Base-by-base conservation (phyloP, 2,797 vertebrate species). In the Erethizon dorsatum region DNA sequence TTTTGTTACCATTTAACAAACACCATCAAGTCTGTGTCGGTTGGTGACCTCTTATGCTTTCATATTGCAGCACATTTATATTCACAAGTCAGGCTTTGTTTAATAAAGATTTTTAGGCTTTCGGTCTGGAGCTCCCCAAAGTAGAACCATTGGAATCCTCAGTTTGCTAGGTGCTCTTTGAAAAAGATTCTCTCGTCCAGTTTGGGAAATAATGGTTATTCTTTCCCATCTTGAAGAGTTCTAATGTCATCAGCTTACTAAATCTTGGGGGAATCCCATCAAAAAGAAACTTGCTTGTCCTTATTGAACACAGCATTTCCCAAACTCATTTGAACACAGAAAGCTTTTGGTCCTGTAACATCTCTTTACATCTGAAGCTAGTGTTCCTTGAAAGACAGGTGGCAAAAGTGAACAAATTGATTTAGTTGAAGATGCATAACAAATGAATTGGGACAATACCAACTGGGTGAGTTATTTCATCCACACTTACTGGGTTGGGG, bases 1-100 rank as follows among this genome's bases (percentile, higher is more conserved):
- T 92, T 91, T 41, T 91, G 84, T 77, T 86, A 54, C 59, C 88
- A 61, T 88, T 95, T 93, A 90, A 96, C 59, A 26, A 87, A 86
- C 82, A 92, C 26, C 75, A 71, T 26, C 0, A 14, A 56, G 11
- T 85, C 33, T 88, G 71, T 84, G 78, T 83, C 56, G 33, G n/a
- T 28, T 0, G 0, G 61, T 63, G 69, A 33, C 71, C 50, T 94
- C 57, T 73, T 31, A 6, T 13, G 77, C 80, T 93, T 91, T 56
- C 75, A 28, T 6, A 86, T 20, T 4, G 4, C 1, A 65, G 10
- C 67, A 69, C 24, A 50, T 87, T 89, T 71, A 67, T 93, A 91
- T 91, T 84, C 50, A 77, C 6, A 71, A 37, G 12, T 85, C 41
- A 78, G 82, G 8, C 28, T 78, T 57, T 79, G 22, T 37, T 71